Percentiles rank a stretch among this genome's conserved stretches.
Conservation (phyloP, 2,888 invertebrate genomes). For the Lepetodrilus schrolli region DNA sequence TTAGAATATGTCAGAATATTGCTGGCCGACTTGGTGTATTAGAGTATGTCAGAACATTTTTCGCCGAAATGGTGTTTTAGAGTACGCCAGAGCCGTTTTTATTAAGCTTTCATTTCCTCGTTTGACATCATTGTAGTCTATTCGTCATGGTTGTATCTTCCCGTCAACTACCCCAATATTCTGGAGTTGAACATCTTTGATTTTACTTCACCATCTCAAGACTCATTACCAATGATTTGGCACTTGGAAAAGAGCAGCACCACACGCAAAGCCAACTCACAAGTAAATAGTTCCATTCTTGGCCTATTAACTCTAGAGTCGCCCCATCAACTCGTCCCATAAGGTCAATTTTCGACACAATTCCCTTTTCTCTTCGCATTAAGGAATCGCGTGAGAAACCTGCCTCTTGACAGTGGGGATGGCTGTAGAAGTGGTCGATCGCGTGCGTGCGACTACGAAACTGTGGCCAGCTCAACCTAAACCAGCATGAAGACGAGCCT, state of each 20-base stretch:
- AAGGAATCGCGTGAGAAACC: conserved; percentile 27
- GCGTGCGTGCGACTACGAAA: conserved; percentile 14
- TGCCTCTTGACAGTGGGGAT: conserved; percentile 6
- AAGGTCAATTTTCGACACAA: conserved; percentile 26
- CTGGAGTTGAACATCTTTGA: conserved; percentile 16
- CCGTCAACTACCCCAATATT: too few species aligned
- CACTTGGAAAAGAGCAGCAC: conserved; percentile 24
- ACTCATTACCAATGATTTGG: conserved; percentile 23
- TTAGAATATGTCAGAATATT: too few species aligned
- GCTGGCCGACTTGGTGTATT: too few species aligned
- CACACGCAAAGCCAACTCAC: neutral
- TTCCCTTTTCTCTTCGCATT: conserved; percentile 24
- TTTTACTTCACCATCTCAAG: conserved; percentile 1
- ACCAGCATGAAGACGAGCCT: neutral
- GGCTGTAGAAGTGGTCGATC: conserved; percentile 6
- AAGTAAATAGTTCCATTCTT: conserved; percentile 23
- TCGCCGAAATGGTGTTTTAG: too few species aligned
- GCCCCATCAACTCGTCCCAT: conserved; percentile 10
- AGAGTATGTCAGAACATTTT: too few species aligned
- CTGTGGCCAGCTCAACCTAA: neutral
- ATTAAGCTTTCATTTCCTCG: too few species aligned
- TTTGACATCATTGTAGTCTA: too few species aligned
- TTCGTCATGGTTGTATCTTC: too few species aligned
- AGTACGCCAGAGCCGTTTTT: too few species aligned
- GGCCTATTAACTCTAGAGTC: conserved; percentile 23